Conservation (phyloP, 2,113 vertebrate genomes). For the Indicator indicator region DNA sequence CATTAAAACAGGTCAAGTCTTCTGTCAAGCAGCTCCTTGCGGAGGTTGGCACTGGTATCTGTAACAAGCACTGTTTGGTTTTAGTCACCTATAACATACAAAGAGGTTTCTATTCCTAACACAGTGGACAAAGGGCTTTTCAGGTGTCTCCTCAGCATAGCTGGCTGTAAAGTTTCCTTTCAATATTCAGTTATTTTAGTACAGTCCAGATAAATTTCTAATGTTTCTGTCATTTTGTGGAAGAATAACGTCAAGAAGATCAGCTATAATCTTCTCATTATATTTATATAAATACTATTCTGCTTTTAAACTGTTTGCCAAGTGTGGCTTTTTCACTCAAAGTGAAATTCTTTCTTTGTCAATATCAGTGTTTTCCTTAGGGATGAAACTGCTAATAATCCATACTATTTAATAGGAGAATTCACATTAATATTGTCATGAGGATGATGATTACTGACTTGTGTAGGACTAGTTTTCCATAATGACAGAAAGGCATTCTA, state of each 20-base stretch:
- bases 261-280: conserved; percentile 37
- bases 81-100: not conserved
- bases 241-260: not conserved
- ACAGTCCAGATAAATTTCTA: not conserved
- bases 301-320: conserved; percentile 43
- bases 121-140: not conserved
- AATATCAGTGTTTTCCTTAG: conserved; percentile 40
- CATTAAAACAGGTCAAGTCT: not conserved
- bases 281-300: conserved; percentile 47
- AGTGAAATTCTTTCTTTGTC: conserved; percentile 40
- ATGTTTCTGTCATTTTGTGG: not conserved
- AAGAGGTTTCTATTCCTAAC: not conserved
- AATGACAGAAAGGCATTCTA: conserved; percentile 9
- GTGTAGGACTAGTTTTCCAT: conserved; percentile 22
- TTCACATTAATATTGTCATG: conserved; percentile 36
- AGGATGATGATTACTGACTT: conserved; percentile 24
- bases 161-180: not conserved
- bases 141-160: not conserved
- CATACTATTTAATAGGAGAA: conserved; percentile 23
- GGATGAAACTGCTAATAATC: conserved; percentile 47
- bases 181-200: not conserved
- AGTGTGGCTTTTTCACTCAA: conserved; percentile 1
- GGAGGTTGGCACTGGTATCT: not conserved
- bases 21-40: not conserved
- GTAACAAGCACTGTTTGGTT: not conserved